Base-by-base conservation (phyloP, 2,888 invertebrate species). In the Xylocampa areola region DNA sequence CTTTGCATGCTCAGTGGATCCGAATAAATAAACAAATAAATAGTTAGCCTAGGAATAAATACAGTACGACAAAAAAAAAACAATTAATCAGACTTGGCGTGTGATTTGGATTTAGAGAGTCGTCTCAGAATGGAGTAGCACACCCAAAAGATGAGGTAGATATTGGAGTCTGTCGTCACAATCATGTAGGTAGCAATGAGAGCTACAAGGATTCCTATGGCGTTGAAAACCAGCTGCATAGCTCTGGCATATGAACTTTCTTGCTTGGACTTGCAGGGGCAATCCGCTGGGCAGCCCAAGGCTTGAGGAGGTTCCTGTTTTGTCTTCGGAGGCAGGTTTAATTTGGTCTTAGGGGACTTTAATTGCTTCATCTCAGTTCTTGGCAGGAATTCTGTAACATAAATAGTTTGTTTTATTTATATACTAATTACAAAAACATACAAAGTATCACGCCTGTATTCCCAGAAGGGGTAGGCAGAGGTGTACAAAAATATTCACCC, bases 61-160 rank as follows among this genome's bases (percentile, higher is more conserved):
- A 67, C 57, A 71, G 66, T 68, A 58, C 65, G n/a, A 41, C 29
- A 29, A 23, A 8, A 36, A 19, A 14, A 35, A 29, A 43, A 25
- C n/a, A 39, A 0, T 73, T 67, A 86, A n/a, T 84, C 88, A 55
- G 71, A 72, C 69, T 91, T 91, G 2, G 67, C 62, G 47, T 81
- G 82, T 7, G 63, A 27, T 43, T 80, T 86, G 1, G 86, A 72
- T 60, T 84, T 86, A 23, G 76, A 62, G 77, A 90, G 84, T 76
- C 91, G 77, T 53, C 93, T 83, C 0, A 92, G 68, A 0, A 92
- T 81, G 0, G 93, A 92, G 57, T 89, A 94, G 23, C 77, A 75
- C 2, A 94, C 75, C 93, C 93, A 94, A 61, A 92, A 92, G 8
- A 91, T 73, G 8, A 94, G 74, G 48, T 91, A 94, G 3, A 92